Evolutionary conservation across 2,888 invertebrate genomes (phyloP), one percentile per base, ranked within the genome.

Genomic region (Phyllotreta cruciferae): DNA sequence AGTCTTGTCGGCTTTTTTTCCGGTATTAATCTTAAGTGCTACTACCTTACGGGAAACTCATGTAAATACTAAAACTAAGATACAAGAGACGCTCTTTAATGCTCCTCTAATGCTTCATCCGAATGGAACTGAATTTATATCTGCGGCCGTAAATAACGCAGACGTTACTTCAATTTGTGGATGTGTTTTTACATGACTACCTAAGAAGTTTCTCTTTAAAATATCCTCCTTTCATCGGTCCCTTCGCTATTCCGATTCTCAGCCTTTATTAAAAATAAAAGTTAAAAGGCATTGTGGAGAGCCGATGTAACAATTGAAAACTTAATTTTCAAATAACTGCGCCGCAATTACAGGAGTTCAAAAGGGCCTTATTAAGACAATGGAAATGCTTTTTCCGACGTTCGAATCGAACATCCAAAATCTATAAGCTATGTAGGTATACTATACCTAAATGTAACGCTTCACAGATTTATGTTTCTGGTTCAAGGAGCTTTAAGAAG

Each of bases 11-110:
- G 71, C 70, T 70, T 72, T 70, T 71, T 52, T 71, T 73, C 65
- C 60, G 55, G 57, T 70, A 71, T 73, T 73, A 70, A 73, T 73
- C 73, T 71, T 71, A 57, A 62, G 60, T 63, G 65, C 64, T n/a
- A n/a, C n/a, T n/a, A n/a, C n/a, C n/a, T 69, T 70, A 72, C 71
- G 69, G 62, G 64, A 70, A 67, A 62, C 67, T 63, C 67, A 71
- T 71, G 70, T 71, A 69, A 70, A 71, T 71, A 68, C 54, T 45
- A 56, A 57, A 56, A 55, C 56, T 44, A 39, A 56, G 52, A 37
- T 37, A 52, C 13, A 52, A 36, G 37, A 52, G 52, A 14, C 38
- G 35, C 37, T 37, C 49, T n/a, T 10, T 52, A 52, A 36, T 10
- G 38, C 8, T 37, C 38, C 13, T 14, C 7, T 47, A 24, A 24